Base-by-base conservation (phyloP, 2,113 vertebrate genomes). In the Salvelinus alpinus region DNA sequence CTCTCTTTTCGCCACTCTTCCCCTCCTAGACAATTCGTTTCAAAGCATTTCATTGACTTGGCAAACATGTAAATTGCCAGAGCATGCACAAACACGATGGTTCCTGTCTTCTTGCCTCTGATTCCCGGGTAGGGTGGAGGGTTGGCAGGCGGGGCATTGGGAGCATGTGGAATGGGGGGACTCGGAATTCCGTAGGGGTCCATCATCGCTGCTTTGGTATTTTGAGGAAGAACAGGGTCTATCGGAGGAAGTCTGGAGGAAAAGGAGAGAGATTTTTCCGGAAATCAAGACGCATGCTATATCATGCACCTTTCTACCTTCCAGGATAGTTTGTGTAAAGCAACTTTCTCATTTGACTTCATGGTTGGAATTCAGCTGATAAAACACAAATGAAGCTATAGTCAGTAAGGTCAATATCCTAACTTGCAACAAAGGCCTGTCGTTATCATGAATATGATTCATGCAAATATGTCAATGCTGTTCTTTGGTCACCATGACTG, bases 91-190 rank as follows among this genome's bases (percentile, higher is more conserved):
- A 44, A 70, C 44, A 48, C 3, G 38, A 12, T 13, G 13, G 59
- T 9, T 24, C 7, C n/a, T 9, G 5, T n/a, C 22, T 65, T 64
- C 82, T 76, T 71, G 91, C 91, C 90, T 90, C 82, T 89, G 60
- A 70, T 85, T 78, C 91, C 92, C 0, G 89, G 86, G 77, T 94
- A 91, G 11, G 91, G 90, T 47, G 92, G 92, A 20, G 92, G 91
- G 70, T 88, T 89, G 57, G n/a, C 8, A 0, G 87, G 77, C 6
- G 91, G 89, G 20, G 87, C 67, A 5, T 90, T 89, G 9, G 89
- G 91, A 48, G 91, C 91, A 9, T 87, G 84, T 3, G 82, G 48
- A 27, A 82, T n/a, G 0, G 91, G 91, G n/a, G 25, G 85, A 29
- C 1, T 87, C 0, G 91, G 90, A 47, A 92, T 90, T 1, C 78